phyloP scores from a whole-genome alignment of 2,113 vertebrate genomes.

The Bostrychus sinensis region DNA sequence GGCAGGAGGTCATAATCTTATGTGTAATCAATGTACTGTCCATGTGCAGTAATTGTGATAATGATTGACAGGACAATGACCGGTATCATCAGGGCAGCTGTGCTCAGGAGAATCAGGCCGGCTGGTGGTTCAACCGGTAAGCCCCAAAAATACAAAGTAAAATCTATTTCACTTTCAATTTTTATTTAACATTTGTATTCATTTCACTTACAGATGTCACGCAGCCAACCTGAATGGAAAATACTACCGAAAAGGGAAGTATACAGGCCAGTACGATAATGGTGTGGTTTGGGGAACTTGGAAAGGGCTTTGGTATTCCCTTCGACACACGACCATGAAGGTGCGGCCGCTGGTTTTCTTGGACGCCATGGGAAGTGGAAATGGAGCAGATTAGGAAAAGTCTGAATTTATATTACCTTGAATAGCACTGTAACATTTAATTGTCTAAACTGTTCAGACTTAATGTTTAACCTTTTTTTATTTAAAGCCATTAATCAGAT shows the following conservation, averaged over 20 bases:
- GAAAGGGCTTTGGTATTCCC: conserved; percentile 89
- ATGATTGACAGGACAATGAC: conserved; percentile 82
- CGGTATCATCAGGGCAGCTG: conserved; percentile 86
- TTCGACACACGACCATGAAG: conserved; percentile 87
- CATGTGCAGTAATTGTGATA: not conserved
- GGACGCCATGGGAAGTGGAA: conserved; percentile 80
- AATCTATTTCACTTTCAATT: not conserved
- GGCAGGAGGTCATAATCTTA: too few relatives aligned
- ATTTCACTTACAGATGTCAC: conserved; percentile 81
- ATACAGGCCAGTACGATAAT: conserved; percentile 80
- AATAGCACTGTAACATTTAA: not conserved
- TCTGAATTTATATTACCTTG: not conserved
- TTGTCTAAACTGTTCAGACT: conserved; percentile 19
- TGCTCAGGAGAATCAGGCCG: conserved; percentile 83
- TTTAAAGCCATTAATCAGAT: conserved; percentile 5
- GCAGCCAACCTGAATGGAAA: conserved; percentile 87
- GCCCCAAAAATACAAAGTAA: too few relatives aligned
- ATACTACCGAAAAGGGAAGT: conserved; percentile 84
- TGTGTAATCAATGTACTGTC: not conserved
- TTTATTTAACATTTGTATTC: not conserved
- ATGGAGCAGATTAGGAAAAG: conserved; percentile 58
- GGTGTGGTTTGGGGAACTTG: conserved; percentile 89
- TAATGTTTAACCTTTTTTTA: conserved; percentile 26
- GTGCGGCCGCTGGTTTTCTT: conserved; percentile 82
- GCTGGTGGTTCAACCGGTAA: conserved; percentile 96